Evolutionary conservation across 2,797 vertebrate genomes (phyloP).

Genomic region (Miichthys miiuy): DNA sequence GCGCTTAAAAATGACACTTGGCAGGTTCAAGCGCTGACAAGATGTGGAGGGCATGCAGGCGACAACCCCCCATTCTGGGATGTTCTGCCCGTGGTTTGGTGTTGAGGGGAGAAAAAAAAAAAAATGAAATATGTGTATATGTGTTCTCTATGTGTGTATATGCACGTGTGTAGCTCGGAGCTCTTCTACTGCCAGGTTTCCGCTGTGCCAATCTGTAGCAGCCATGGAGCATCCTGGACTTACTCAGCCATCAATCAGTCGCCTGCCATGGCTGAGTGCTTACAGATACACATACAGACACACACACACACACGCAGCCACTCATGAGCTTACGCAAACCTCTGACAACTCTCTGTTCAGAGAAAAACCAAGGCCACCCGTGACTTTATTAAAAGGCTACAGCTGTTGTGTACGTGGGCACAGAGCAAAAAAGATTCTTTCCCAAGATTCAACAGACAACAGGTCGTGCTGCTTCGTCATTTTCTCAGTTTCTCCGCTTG

Average conservation of each 20-base stretch:
- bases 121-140: constrained; percentile 41
- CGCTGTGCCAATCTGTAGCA: constrained; percentile 81
- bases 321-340: constrained; percentile 40
- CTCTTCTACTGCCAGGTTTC: constrained; percentile 70
- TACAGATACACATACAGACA: constrained; percentile 15
- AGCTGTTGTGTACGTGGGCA: constrained; percentile 62
- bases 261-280: constrained; percentile 65
- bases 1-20: constrained; percentile 66
- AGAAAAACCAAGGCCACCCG: constrained; percentile 58
- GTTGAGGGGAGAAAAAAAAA: constrained; percentile 12
- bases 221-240: constrained; percentile 73
- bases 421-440: constrained; percentile 28
- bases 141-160: constrained; percentile 24
- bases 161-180: constrained; percentile 33
- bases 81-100: constrained; percentile 56
- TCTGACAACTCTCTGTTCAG: constrained; percentile 50
- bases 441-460: constrained; percentile 57
- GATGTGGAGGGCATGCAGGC: constrained; percentile 72
- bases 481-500: constrained; percentile 52
- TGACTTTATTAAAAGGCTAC: constrained; percentile 73
- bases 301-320: constrained; percentile 17
- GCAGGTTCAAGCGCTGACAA: constrained; percentile 61
- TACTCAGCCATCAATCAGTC: constrained; percentile 82
- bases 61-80: constrained; percentile 63
- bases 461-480: constrained; percentile 54